Base-by-base conservation (phyloP, 2,888 invertebrate species). In the Protophormia terraenovae region DNA sequence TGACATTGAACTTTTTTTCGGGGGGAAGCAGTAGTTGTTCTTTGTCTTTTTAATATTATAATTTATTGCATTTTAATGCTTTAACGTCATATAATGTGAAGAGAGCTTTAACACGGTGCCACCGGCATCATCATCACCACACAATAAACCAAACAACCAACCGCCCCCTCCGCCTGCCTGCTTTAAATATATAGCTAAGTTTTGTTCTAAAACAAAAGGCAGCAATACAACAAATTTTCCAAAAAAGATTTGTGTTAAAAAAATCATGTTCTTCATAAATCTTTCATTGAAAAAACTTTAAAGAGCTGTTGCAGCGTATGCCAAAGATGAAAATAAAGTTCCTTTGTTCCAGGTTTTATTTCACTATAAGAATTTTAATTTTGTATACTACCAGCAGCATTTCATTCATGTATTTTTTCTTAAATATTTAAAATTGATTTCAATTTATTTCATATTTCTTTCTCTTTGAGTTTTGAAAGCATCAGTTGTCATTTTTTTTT, bases 21-120 rank as follows among this genome's bases (percentile, higher is more conserved):
- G 14, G 53, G 32, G 12, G 2, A 32, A 45, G 27, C 64, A 38
- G 10, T 35, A 47, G 38, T 32, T 77, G 47, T 47, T 45, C 8
- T 22, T 77, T 81, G 62, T 19, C 58, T 81, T 62, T 73, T 81
- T 50, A 84, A 81, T 86, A 83, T 83, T 80, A 76, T 79, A 86
- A 86, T 86, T 83, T 86, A 86, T 86, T 38, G 73, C 72, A 83
- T 80, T 86, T 85, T 80, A 83, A 86, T 83, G 73, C 75, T 55
- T n/a, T 27, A 69, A 71, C 72, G 69, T 82, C 79, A 67, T 83
- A 83, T 79, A 83, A 72, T 72, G 50, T 82, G 82, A 78, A 82
- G 64, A 64, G 55, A 22, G 64, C 45, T 83, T 66, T 67, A 82
- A 75, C 38, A 78, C 62, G 76, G 12, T 41, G 55, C 27, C 69